phyloP scores from a whole-genome alignment of 2,113 vertebrate genomes.

The Platysternon megacephalum region DNA sequence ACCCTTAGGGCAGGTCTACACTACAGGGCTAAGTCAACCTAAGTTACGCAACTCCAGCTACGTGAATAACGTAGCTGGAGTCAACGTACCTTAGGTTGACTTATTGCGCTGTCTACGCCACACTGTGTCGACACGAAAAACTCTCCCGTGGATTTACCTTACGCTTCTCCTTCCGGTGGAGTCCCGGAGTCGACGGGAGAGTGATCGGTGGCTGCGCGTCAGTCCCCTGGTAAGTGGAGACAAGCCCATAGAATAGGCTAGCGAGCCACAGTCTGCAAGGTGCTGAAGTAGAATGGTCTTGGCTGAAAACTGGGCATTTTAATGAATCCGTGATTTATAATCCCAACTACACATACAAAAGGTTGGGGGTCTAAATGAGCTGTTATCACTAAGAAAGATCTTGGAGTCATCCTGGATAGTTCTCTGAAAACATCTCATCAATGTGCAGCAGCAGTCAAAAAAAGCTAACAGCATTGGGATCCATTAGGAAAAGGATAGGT shows the following conservation, averaged over 20 bases:
- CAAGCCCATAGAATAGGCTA: slow-evolving; percentile 3
- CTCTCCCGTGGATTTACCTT: too few species aligned
- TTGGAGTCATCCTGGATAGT: neutral
- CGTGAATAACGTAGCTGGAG: too few species aligned
- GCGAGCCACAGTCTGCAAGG: neutral
- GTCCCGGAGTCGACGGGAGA: too few species aligned
- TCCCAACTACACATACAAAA: neutral
- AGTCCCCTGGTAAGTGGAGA: too few species aligned
- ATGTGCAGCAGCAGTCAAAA: neutral
- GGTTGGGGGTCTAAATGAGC: neutral
- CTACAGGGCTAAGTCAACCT: too few species aligned
- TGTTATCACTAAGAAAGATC: neutral
- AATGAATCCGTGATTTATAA: neutral
- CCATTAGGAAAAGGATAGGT: neutral
- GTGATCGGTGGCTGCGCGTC: too few species aligned
- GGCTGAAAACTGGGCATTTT: neutral
- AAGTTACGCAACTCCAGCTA: too few species aligned
- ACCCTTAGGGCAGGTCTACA: neutral
- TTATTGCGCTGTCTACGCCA: too few species aligned
- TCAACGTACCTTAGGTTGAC: too few species aligned
- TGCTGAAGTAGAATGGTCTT: neutral
- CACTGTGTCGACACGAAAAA: too few species aligned
- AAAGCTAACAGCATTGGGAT: neutral
- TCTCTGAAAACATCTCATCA: neutral
- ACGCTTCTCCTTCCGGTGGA: too few species aligned